These are phyloP conservation scores for Trichoplax adhaerens DNA, from an alignment of 37 sponge, comb jelly and placozoan genomes.

Conservation along the genomic window DNA sequence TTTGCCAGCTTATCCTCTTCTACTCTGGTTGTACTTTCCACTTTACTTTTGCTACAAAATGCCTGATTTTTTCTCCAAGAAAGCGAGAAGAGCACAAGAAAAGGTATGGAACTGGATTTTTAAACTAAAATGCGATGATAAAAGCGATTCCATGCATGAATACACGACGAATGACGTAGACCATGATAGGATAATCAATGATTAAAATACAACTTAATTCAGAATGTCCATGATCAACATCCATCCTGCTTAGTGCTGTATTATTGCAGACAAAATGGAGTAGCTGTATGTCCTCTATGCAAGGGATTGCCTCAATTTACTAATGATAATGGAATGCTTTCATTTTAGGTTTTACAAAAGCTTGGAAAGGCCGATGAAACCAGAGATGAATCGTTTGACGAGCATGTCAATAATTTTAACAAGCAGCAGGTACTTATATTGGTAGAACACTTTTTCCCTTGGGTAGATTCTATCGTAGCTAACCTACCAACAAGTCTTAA, in stretches of 20 bases:
- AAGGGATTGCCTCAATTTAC: background rate
- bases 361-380: slow-evolving; percentile 47
- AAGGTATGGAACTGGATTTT: slow-evolving; percentile 22
- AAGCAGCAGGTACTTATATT: slow-evolving; percentile 34
- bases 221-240: no score
- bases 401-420: slow-evolving; percentile 49
- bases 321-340: background rate
- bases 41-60: slow-evolving; percentile 6
- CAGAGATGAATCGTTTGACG: slow-evolving; percentile 51
- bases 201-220: no score
- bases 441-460: no score
- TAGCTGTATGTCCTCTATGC: background rate
- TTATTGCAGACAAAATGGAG: slow-evolving; percentile 2
- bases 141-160: no score
- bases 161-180: no score
- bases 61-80: slow-evolving; percentile 20
- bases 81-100: slow-evolving; percentile 29
- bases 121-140: background rate
- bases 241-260: background rate
- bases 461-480: no score
- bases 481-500: no score
- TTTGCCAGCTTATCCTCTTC: no score
- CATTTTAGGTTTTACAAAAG: slow-evolving; percentile 52
- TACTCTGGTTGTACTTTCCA: no score
- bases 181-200: no score